Evolutionary conservation across 2,888 invertebrate species (phyloP).

Genomic region (Diplolepis rosae): DNA sequence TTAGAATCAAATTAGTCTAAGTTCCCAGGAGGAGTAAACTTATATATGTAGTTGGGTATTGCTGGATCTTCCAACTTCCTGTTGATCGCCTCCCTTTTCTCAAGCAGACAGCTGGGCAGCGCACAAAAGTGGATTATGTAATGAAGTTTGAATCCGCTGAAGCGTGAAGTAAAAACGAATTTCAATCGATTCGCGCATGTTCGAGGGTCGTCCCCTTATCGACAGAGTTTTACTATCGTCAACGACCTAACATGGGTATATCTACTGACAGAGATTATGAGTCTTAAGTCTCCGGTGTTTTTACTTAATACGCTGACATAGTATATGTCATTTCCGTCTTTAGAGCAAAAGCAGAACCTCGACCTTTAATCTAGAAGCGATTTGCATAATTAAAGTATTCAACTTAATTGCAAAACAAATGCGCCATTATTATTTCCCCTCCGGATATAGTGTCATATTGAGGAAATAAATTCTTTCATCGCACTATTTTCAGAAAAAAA

Average conservation of each 20-base stretch:
- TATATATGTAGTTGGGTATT: slow-evolving; percentile 17
- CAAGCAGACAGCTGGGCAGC: slow-evolving; percentile 64
- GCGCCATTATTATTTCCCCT: too few relatives aligned
- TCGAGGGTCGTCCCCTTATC: slow-evolving; percentile 8
- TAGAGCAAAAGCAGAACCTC: not conserved
- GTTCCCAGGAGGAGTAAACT: not conserved
- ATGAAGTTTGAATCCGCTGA: slow-evolving; percentile 50
- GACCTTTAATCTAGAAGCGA: too few relatives aligned
- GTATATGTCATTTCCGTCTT: not conserved
- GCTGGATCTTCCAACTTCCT: slow-evolving; percentile 23
- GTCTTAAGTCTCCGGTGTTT: too few relatives aligned
- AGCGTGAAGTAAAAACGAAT: slow-evolving; percentile 40
- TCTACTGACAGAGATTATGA: too few relatives aligned
- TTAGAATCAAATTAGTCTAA: not conserved
- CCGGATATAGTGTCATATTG: not conserved
- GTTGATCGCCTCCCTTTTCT: slow-evolving; percentile 7
- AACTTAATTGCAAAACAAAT: too few relatives aligned
- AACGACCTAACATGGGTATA: not conserved
- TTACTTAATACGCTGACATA: too few relatives aligned
- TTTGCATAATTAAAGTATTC: too few relatives aligned
- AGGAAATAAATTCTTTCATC: too few relatives aligned
- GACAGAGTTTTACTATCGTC: slow-evolving; percentile 1
- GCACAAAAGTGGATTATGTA: slow-evolving; percentile 59
- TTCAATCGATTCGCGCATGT: too few relatives aligned
- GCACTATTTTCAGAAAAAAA: too few relatives aligned